These are phyloP conservation scores for Fistularia commersonii DNA, from an alignment of 2,797 vertebrate genomes.

Conservation along the genomic window DNA sequence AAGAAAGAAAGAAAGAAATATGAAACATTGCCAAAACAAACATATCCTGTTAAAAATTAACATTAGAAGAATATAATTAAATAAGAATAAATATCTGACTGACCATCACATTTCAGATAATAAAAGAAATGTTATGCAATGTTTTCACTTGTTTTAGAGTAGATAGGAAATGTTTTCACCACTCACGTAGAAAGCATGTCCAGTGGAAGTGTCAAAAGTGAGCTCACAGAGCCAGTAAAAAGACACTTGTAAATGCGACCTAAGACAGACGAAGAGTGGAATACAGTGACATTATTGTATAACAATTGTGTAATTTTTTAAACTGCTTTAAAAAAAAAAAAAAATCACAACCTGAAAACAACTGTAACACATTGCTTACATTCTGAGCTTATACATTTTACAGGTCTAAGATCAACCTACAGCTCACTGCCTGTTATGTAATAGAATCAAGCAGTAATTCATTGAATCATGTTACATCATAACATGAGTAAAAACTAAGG, in stretches of 20 bases:
- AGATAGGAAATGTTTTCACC: neutral
- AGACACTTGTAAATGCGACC: conserved; percentile 99
- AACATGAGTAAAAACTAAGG: too few relatives aligned
- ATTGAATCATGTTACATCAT: too few relatives aligned
- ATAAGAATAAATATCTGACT: neutral
- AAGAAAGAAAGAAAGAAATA: neutral
- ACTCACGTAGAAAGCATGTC: conserved; percentile 99
- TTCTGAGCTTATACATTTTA: neutral
- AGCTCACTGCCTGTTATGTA: conserved; percentile 8
- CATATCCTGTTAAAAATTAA: neutral
- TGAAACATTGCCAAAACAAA: neutral
- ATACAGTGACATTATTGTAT: neutral
- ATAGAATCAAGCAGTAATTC: conserved; percentile 10
- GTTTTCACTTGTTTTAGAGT: neutral
- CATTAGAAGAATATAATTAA: neutral
- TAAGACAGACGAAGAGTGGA: conserved; percentile 39
- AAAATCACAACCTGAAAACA: conserved; percentile 7
- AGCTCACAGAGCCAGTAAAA: conserved; percentile 99
- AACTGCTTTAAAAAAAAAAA: too few relatives aligned
- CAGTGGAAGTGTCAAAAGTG: conserved; percentile 94
- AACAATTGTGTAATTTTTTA: too few relatives aligned
- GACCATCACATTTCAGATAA: neutral
- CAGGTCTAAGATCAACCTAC: neutral
- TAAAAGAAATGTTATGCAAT: neutral
- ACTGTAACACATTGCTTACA: neutral